Evolutionary conservation across 35 echinoderm and acorn worm genomes (phyloP).

Genomic region (Nesometra sesokonis): DNA sequence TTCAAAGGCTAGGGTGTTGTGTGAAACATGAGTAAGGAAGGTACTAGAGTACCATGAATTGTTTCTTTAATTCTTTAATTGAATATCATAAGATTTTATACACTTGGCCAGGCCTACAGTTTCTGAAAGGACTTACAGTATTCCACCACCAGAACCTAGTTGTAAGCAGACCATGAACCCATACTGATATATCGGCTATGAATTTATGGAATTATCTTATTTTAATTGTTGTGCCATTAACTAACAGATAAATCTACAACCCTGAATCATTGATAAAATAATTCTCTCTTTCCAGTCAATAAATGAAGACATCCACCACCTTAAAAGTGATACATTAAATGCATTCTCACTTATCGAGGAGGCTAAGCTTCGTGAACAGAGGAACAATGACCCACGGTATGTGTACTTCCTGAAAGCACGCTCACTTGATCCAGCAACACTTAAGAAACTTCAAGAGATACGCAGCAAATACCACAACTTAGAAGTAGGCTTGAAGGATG

Average conservation of each 20-base stretch:
- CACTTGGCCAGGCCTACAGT: too few relatives aligned
- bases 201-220: background rate
- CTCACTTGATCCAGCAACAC: slow-evolving; percentile 69
- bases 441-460: slow-evolving; percentile 62
- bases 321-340: slow-evolving; percentile 60
- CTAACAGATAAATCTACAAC: background rate
- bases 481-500: slow-evolving; percentile 51
- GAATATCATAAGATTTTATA: too few relatives aligned
- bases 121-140: too few relatives aligned
- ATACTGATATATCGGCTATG: too few relatives aligned
- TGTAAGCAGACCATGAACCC: too few relatives aligned
- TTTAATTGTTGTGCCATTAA: background rate
- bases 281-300: slow-evolving; percentile 51
- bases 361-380: slow-evolving; percentile 42
- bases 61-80: too few relatives aligned
- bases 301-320: slow-evolving; percentile 78
- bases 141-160: too few relatives aligned
- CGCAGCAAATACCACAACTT: slow-evolving; percentile 56
- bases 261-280: background rate
- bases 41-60: too few relatives aligned
- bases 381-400: slow-evolving; percentile 74
- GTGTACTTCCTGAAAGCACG: slow-evolving; percentile 56
- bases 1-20: too few relatives aligned
- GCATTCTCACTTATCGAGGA: slow-evolving; percentile 68
- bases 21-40: too few relatives aligned